These are phyloP conservation scores for Penaeus indicus DNA, from an alignment of 1,140 invertebrate genomes.

Conservation along the genomic window DNA sequence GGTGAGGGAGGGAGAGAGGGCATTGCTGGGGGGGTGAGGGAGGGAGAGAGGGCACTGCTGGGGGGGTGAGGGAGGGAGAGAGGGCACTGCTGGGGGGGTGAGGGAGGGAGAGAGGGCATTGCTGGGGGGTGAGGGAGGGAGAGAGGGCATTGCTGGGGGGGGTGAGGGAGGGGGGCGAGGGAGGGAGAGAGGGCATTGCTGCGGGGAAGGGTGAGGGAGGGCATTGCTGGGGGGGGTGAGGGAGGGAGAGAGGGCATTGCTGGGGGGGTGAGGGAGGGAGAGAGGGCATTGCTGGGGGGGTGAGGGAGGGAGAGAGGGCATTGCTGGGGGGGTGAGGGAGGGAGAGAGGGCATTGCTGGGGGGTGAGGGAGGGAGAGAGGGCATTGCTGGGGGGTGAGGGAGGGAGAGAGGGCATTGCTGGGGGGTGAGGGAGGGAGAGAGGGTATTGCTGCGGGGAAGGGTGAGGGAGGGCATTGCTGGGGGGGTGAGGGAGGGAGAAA, in stretches of 20 bases:
- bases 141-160: neutral
- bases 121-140: neutral
- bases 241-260: no score
- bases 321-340: neutral
- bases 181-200: slow-evolving; percentile 8
- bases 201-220: neutral
- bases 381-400: no score
- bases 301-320: no score
- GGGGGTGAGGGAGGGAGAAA: neutral
- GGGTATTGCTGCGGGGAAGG: no score
- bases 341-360: no score
- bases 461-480: no score
- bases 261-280: no score
- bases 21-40: neutral
- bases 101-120: neutral
- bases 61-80: slow-evolving; percentile 12
- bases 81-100: neutral
- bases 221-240: neutral
- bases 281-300: no score
- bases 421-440: no score
- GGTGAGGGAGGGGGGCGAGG: neutral
- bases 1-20: neutral
- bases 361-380: no score
- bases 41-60: neutral
- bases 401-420: no score